Percentiles rank a stretch among this genome's conserved stretches.
These are phyloP conservation scores for Micrastur ruficollis DNA, from an alignment of 2,797 vertebrate genomes.

Conservation along the genomic window DNA sequence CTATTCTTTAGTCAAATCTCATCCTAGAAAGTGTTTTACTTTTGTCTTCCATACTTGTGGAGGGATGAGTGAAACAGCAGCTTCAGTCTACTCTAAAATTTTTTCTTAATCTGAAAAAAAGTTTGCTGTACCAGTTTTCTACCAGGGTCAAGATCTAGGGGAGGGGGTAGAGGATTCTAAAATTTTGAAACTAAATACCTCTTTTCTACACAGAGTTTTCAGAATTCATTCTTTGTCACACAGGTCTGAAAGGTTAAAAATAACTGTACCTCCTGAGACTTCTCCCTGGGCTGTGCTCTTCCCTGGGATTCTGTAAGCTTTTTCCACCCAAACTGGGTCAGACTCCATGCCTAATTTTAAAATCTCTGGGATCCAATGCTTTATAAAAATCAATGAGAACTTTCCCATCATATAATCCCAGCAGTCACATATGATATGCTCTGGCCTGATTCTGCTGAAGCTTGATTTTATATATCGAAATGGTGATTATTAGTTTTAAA, in stretches of 20 bases:
- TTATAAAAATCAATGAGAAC: slow-evolving; percentile 61
- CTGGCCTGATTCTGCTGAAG: slow-evolving; percentile 46
- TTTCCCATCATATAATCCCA: slow-evolving; percentile 63
- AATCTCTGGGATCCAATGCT: slow-evolving; percentile 59
- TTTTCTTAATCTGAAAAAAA: background rate
- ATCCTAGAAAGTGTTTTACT: background rate
- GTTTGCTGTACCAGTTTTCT: slow-evolving; percentile 8
- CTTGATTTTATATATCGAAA: slow-evolving; percentile 66
- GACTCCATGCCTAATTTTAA: slow-evolving; percentile 61
- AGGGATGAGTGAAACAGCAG: background rate
- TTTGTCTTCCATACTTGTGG: background rate
- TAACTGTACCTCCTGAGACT: slow-evolving; percentile 63
- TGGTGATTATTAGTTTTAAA: slow-evolving; percentile 69
- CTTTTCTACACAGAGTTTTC: slow-evolving; percentile 48
- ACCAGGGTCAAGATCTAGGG: background rate
- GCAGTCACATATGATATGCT: slow-evolving; percentile 21
- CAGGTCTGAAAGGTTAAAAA: slow-evolving; percentile 71
- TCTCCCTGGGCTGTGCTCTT: slow-evolving; percentile 54
- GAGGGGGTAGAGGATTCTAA: background rate
- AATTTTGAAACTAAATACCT: slow-evolving; percentile 34
- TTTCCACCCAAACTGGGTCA: slow-evolving; percentile 69
- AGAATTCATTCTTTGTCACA: slow-evolving; percentile 55
- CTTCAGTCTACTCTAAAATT: background rate
- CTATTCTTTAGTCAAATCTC: background rate
- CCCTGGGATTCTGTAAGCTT: slow-evolving; percentile 57